A percentile compares a stretch with the other conserved stretches of the same genome.
phyloP scores from a whole-genome alignment of 2,888 invertebrate species.

The Eustalomyia histrio region DNA sequence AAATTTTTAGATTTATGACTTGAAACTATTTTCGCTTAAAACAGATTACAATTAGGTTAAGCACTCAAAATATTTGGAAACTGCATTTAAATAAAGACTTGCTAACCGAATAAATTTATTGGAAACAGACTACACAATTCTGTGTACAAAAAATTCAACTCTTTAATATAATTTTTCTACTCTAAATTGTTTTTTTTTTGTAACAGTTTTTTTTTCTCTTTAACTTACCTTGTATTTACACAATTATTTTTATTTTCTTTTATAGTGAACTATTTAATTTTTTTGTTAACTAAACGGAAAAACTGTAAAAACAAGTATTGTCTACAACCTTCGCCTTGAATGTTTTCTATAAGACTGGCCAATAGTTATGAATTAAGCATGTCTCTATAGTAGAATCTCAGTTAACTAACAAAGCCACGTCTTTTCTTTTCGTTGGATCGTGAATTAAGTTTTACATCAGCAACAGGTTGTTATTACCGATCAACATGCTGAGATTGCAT shows the following conservation, averaged over 20 bases:
- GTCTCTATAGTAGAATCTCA: conserved; percentile 44
- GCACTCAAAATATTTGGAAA: background rate
- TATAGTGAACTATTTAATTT: background rate
- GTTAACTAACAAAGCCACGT: conserved; percentile 50
- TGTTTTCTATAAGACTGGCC: conserved; percentile 73
- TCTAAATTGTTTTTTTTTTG: background rate
- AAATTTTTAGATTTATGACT: too few species aligned
- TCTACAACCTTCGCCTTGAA: conserved; percentile 77
- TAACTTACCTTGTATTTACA: conserved; percentile 23
- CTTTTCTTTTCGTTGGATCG: conserved; percentile 15
- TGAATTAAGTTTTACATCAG: conserved; percentile 4
- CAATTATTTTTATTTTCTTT: conserved; percentile 16
- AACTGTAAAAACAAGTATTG: conserved; percentile 9
- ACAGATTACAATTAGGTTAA: too few species aligned
- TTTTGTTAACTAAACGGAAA: conserved; percentile 4
- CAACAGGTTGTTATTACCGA: conserved; percentile 43
- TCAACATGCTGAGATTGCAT: conserved; percentile 59
- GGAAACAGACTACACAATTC: too few species aligned
- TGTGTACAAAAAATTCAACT: too few species aligned
- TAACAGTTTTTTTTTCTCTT: background rate
- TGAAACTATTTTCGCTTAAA: too few species aligned
- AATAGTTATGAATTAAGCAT: conserved; percentile 41
- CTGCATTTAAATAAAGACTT: too few species aligned
- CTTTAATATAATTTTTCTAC: background rate
- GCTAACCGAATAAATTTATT: too few species aligned